Percentiles rank a stretch among this genome's conserved stretches.
phyloP scores from a whole-genome alignment of 2,888 invertebrate genomes.

The Archips xylosteana region DNA sequence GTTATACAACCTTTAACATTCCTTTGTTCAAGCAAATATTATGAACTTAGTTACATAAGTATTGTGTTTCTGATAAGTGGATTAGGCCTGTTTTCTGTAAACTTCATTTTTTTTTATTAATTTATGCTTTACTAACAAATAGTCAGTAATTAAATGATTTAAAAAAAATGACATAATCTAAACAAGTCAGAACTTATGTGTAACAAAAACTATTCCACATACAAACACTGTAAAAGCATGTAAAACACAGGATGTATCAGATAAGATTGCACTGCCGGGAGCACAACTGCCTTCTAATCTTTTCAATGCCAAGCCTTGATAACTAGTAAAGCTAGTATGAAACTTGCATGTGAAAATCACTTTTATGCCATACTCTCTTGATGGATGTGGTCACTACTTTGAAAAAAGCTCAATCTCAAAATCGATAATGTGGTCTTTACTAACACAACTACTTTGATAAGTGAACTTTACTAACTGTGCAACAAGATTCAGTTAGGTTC shows the following conservation, averaged over 20 bases:
- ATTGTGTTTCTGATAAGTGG: background rate
- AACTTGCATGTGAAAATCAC: too few relatives aligned
- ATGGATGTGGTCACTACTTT: too few relatives aligned
- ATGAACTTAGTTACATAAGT: constrained; percentile 35
- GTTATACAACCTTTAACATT: constrained; percentile 29
- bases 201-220: constrained; percentile 2
- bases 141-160: background rate
- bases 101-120: background rate
- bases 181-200: constrained; percentile 4
- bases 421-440: too few relatives aligned
- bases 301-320: too few relatives aligned
- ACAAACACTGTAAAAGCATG: background rate
- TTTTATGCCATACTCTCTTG: too few relatives aligned
- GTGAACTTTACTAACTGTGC: too few relatives aligned
- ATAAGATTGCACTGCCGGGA: background rate
- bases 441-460: too few relatives aligned
- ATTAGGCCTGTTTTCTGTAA: background rate
- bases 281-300: background rate
- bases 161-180: constrained; percentile 7
- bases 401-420: too few relatives aligned
- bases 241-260: background rate
- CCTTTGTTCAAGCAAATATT: constrained; percentile 45
- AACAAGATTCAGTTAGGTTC: too few relatives aligned
- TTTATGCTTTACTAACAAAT: background rate
- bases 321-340: too few relatives aligned